Evolutionary conservation across 2,888 invertebrate species (phyloP), one percentile per base, ranked within the genome.

Genomic region (Netelia melanura): DNA sequence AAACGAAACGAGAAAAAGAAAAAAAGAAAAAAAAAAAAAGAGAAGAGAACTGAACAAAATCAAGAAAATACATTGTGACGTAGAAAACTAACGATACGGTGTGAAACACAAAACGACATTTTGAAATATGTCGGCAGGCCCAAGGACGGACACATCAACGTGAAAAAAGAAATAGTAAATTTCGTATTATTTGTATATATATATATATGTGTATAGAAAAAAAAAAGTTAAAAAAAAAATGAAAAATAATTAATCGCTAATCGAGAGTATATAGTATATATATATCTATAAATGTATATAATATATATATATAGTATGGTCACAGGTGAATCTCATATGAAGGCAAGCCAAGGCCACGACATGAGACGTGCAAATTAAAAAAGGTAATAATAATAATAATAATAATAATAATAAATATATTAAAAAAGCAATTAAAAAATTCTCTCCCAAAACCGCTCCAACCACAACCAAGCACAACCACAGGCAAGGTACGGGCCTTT

Each of bases 381-480:
- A 92, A 93, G 91, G 90, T 90, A 91, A 90, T 89, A 89, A 90
- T 91, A 91, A 89, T 89, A 89, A 88, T 85, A 90, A 91, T 80
- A 83, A 83, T 79, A 21, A 21, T 21, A 21, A 21, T 21, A 21
- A 21, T 21, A 21, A 81, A 81, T 54, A 80, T 81, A 83, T 87
- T 86, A 87, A 90, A 92, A 92, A 93, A 93, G 93, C 92, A 92
- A 92, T 92, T 91, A 91, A 93, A 92, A 92, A 93, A 92, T 92
- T 92, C 91, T 93, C 92, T 92, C 92, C 93, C 93, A 92, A 92
- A 93, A 93, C 93, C 93, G 92, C 92, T 92, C 92, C 92, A 93
- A 93, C 93, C 93, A 93, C 93, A 93, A 93, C 93, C 93, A 93
- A 93, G 93, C 93, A 93, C 93, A 93, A 93, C 92, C 92, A 93